Conservation (phyloP, 2,888 invertebrate species). For the Schizaphis graminum region DNA sequence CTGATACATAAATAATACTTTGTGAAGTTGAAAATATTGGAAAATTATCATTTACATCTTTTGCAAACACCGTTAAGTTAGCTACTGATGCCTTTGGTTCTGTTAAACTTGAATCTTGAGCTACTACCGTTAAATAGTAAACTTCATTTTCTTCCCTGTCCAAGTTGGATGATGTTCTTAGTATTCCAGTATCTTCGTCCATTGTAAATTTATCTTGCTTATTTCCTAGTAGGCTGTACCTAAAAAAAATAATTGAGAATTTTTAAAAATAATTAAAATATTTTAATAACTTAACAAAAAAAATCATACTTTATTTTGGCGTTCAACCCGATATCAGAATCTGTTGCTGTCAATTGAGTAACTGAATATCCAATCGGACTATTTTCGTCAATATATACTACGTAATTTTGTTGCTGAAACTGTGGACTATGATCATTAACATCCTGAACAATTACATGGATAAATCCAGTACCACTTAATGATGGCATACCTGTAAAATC, state of each 20-base stretch:
- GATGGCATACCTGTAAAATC: conserved; percentile 84
- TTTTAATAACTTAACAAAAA: not conserved
- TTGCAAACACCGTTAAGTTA: conserved; percentile 83
- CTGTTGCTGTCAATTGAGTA: conserved; percentile 82
- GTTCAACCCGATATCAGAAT: conserved; percentile 87
- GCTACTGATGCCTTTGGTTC: conserved; percentile 87
- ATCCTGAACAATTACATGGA: conserved; percentile 91
- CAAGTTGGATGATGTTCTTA: conserved; percentile 80
- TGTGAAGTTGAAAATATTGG: conserved; percentile 82
- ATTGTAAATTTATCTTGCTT: conserved; percentile 85
- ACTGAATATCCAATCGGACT: conserved; percentile 83
- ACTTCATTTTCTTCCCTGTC: conserved; percentile 85
- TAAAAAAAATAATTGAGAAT: conserved; percentile 69
- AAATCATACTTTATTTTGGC: conserved; percentile 82
- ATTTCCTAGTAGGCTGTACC: conserved; percentile 86
- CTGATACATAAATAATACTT: conserved; percentile 86
- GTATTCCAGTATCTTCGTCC: conserved; percentile 83
- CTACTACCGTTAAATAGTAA: conserved; percentile 87
- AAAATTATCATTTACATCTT: conserved; percentile 89
- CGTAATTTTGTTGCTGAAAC: conserved; percentile 86
- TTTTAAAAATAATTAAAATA: conserved; percentile 7
- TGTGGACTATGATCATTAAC: conserved; percentile 94
- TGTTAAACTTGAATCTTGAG: conserved; percentile 89
- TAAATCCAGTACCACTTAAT: conserved; percentile 91
- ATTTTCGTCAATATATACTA: conserved; percentile 86